Percentiles rank a stretch among this genome's conserved stretches.
phyloP scores from a whole-genome alignment of 2,888 invertebrate species.

The Protonemura montana region DNA sequence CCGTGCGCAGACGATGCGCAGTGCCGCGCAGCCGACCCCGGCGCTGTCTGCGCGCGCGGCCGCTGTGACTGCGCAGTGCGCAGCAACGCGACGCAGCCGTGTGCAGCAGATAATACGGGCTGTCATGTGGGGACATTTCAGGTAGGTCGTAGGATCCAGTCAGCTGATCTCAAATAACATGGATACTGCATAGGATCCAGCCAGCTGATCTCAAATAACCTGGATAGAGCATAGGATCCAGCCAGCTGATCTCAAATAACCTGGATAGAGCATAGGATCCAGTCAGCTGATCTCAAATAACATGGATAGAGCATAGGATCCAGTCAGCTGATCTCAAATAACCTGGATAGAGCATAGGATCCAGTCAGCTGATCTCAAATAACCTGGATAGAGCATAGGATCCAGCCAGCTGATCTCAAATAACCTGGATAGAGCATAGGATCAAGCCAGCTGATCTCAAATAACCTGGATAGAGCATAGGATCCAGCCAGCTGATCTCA shows the following conservation, averaged over 20 bases:
- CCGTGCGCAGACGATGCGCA: constrained; percentile 78
- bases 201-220: background rate
- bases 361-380: background rate
- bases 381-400: constrained; percentile 58
- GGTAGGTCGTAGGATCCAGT: constrained; percentile 58
- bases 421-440: constrained; percentile 58
- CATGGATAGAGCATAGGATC: constrained; percentile 58
- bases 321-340: background rate
- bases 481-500: background rate
- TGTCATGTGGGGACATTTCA: constrained; percentile 88
- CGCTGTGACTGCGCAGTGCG: constrained; percentile 77
- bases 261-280: constrained; percentile 58
- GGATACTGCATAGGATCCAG: background rate
- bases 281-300: background rate
- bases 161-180: background rate
- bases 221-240: constrained; percentile 58
- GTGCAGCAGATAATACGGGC: constrained; percentile 77
- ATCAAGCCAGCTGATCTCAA: background rate
- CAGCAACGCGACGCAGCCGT: constrained; percentile 65
- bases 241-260: background rate
- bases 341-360: constrained; percentile 58
- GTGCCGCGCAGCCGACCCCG: constrained; percentile 80
- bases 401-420: background rate
- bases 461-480: constrained; percentile 58
- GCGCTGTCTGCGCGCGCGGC: constrained; percentile 77